Conservation (phyloP, 2,113 vertebrate species). For the Urocynchramus pylzowi region DNA sequence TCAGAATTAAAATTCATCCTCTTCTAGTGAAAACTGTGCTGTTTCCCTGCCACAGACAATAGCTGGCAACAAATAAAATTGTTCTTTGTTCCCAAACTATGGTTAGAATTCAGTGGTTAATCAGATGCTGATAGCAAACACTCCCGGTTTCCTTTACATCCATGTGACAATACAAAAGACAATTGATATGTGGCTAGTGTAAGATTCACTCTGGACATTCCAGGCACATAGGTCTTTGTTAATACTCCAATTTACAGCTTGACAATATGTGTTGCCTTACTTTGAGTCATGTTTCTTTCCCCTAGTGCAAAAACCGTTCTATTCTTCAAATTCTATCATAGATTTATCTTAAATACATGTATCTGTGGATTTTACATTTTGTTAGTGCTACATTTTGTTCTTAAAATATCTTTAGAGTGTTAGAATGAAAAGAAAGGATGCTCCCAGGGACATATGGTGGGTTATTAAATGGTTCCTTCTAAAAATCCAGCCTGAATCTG, state of each 20-base stretch:
- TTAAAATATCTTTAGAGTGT: neutral
- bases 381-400: neutral
- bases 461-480: neutral
- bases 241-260: neutral
- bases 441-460: neutral
- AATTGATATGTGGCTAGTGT: neutral
- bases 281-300: neutral
- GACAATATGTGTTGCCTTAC: neutral
- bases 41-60: neutral
- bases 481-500: neutral
- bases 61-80: neutral
- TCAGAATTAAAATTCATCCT: slow-evolving; percentile 17
- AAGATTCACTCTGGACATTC: neutral
- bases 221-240: neutral
- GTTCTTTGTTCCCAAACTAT: slow-evolving; percentile 36
- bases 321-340: fast-evolving
- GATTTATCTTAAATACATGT: neutral
- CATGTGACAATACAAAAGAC: neutral
- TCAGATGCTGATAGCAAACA: slow-evolving; percentile 26
- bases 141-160: neutral
- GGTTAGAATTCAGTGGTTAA: slow-evolving; percentile 28
- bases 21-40: neutral
- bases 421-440: neutral
- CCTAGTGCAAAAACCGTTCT: neutral
- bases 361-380: neutral